phyloP scores from a whole-genome alignment of 2,888 invertebrate genomes.

The Ceraclea dissimilis region DNA sequence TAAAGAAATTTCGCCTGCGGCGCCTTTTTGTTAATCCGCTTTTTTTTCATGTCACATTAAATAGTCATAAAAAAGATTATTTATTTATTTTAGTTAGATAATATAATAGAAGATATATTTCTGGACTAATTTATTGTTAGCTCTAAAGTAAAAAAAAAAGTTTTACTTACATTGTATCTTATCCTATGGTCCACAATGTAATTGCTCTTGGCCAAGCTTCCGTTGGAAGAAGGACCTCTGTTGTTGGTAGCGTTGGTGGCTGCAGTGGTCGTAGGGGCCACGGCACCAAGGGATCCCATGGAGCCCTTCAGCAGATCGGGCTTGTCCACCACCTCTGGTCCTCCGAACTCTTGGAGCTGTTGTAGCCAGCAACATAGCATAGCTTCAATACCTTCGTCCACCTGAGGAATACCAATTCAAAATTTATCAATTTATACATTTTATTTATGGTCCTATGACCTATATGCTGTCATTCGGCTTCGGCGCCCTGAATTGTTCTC shows the following conservation, averaged over 20 bases:
- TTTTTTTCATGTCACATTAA: no score
- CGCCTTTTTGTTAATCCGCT: no score
- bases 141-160: neutral
- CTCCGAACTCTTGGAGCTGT: constrained; percentile 75
- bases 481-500: no score
- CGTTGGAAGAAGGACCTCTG: constrained; percentile 35
- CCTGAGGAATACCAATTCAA: constrained; percentile 36
- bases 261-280: constrained; percentile 31
- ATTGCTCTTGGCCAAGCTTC: constrained; percentile 51
- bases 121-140: no score
- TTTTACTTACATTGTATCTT: constrained; percentile 68
- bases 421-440: neutral
- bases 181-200: constrained; percentile 65
- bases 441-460: no score
- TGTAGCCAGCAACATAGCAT: constrained; percentile 83
- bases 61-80: no score
- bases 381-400: constrained; percentile 76
- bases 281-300: constrained; percentile 48
- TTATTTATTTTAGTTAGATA: no score
- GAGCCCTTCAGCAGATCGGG: constrained; percentile 78
- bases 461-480: no score
- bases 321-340: constrained; percentile 73
- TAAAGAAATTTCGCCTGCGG: no score
- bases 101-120: no score
- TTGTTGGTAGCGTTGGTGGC: constrained; percentile 30